phyloP scores from a whole-genome alignment of 2,888 invertebrate species.

The Drosophila diplacantha region DNA sequence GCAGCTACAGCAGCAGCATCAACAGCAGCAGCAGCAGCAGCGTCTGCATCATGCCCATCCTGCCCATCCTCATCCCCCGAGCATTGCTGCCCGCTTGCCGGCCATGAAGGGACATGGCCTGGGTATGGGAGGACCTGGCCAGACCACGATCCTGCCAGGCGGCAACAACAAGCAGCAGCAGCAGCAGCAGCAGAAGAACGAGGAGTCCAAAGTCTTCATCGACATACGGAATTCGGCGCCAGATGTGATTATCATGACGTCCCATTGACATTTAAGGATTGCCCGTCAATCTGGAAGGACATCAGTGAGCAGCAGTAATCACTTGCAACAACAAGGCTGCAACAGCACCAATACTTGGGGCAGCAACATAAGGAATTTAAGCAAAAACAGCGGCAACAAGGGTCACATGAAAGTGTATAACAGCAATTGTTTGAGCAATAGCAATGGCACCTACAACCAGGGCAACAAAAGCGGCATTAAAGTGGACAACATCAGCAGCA shows the following conservation, averaged over 20 bases:
- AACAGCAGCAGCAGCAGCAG: constrained; percentile 39
- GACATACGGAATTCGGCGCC: constrained; percentile 93
- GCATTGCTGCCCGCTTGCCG: constrained; percentile 53
- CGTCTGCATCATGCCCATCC: constrained; percentile 41
- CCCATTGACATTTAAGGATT: constrained; percentile 83
- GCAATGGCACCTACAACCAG: constrained; percentile 12
- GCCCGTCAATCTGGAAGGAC: constrained; percentile 59
- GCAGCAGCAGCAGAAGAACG: constrained; percentile 59
- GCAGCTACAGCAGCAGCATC: constrained; percentile 65
- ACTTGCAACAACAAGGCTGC: constrained; percentile 3
- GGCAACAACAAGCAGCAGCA: constrained; percentile 44
- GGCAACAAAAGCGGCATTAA: constrained; percentile 7
- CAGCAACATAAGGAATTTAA: constrained; percentile 9
- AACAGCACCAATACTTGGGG: not conserved
- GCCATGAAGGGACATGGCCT: constrained; percentile 44
- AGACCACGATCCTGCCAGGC: constrained; percentile 32
- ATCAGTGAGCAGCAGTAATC: constrained; percentile 10
- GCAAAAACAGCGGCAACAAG: not conserved
- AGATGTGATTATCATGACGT: constrained; percentile 88
- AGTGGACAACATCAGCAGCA: constrained; percentile 16
- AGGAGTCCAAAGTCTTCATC: constrained; percentile 83
- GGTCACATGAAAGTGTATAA: not conserved
- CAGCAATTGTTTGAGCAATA: constrained; percentile 10
- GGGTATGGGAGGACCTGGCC: constrained; percentile 14
- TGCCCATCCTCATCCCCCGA: constrained; percentile 45